Percentiles rank a stretch among this genome's conserved stretches.
phyloP scores from a whole-genome alignment of 2,888 invertebrate genomes.

The Cataglyphis albicans region DNA sequence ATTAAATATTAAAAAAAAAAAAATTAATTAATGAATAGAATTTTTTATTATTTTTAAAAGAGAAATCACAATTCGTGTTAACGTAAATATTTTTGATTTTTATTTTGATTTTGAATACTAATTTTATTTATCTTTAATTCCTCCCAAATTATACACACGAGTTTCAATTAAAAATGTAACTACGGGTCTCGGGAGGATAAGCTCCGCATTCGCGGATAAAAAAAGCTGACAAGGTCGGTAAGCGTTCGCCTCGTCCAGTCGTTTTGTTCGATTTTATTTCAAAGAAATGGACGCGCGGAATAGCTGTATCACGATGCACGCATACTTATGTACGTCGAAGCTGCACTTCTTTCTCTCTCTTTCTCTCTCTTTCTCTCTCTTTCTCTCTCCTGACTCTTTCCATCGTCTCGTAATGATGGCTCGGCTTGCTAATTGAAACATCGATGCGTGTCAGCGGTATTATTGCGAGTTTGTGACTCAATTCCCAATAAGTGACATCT shows the following conservation, averaged over 20 bases:
- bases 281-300: slow-evolving; percentile 27
- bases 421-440: slow-evolving; percentile 43
- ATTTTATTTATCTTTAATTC: background rate
- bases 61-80: background rate
- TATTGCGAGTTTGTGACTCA: slow-evolving; percentile 17
- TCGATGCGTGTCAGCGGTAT: slow-evolving; percentile 18
- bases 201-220: slow-evolving; percentile 12
- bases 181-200: slow-evolving; percentile 24
- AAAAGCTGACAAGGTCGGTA: slow-evolving; percentile 25
- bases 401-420: slow-evolving; percentile 1
- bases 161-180: slow-evolving; percentile 6
- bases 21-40: background rate
- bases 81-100: background rate
- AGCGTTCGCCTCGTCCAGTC: slow-evolving; percentile 8
- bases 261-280: slow-evolving; percentile 35
- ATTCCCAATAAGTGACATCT: background rate
- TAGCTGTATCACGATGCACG: slow-evolving; percentile 38
- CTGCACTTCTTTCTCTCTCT: background rate
- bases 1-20: background rate
- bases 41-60: background rate
- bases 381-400: background rate
- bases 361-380: background rate
- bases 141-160: background rate
- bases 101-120: background rate
- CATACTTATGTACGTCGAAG: background rate